Percentiles rank a stretch among this genome's conserved stretches.
Conservation (phyloP, 2,797 vertebrate species). For the Synanceia verrucosa region DNA sequence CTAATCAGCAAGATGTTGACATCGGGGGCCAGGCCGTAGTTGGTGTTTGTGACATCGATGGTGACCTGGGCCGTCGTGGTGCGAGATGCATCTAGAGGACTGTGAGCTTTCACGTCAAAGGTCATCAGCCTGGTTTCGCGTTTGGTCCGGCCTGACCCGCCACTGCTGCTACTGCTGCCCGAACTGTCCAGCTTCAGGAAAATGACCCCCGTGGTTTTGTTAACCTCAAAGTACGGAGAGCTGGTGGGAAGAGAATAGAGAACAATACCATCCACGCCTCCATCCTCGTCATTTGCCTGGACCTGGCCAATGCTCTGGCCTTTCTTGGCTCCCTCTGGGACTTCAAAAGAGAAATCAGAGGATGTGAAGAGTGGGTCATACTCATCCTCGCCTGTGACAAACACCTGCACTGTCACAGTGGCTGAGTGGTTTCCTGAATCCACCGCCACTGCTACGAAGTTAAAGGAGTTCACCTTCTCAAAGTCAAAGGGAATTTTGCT, state of each 20-base stretch:
- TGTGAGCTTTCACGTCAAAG: slow-evolving; percentile 90
- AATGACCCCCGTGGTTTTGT: slow-evolving; percentile 91
- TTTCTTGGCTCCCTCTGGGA: slow-evolving; percentile 91
- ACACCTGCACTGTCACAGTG: slow-evolving; percentile 92
- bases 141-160: slow-evolving; percentile 78
- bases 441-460: slow-evolving; percentile 87
- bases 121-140: slow-evolving; percentile 89
- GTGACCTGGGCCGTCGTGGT: slow-evolving; percentile 85
- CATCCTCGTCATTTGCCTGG: slow-evolving; percentile 93
- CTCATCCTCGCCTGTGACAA: slow-evolving; percentile 94
- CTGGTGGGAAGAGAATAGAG: slow-evolving; percentile 88
- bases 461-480: slow-evolving; percentile 91
- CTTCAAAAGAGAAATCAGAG: slow-evolving; percentile 88
- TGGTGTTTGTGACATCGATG: slow-evolving; percentile 92
- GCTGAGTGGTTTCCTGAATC: slow-evolving; percentile 95
- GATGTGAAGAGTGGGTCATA: slow-evolving; percentile 93
- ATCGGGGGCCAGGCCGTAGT: slow-evolving; percentile 90
- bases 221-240: slow-evolving; percentile 93
- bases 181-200: slow-evolving; percentile 91
- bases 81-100: slow-evolving; percentile 90
- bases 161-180: slow-evolving; percentile 70
- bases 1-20: slow-evolving; percentile 91
- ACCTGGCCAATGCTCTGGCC: slow-evolving; percentile 93
- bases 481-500: slow-evolving; percentile 92
- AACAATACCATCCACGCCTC: slow-evolving; percentile 92